These are phyloP conservation scores for Ceratina japonica DNA, from an alignment of 1,140 invertebrate species.

Conservation along the genomic window DNA sequence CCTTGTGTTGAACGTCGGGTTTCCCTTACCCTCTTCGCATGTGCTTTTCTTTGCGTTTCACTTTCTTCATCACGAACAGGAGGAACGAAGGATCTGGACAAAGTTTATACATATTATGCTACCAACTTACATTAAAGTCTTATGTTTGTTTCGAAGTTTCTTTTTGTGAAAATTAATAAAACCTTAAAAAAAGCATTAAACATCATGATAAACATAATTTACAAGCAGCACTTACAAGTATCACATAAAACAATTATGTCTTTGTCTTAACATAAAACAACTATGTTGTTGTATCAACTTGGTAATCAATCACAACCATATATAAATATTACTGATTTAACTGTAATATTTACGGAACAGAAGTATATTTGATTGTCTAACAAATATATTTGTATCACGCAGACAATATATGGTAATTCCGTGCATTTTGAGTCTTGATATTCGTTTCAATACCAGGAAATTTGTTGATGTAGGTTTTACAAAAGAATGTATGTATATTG, in stretches of 20 bases:
- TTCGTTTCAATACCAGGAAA: constrained; percentile 2
- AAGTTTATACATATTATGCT: constrained; percentile 15
- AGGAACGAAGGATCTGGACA: constrained; percentile 91
- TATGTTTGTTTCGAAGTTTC: constrained; percentile 16
- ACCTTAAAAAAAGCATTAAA: constrained; percentile 56
- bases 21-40: constrained; percentile 96
- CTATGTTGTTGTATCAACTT: constrained; percentile 31
- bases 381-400: neutral
- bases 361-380: neutral
- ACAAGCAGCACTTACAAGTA: constrained; percentile 50
- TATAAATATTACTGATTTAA: constrained; percentile 13
- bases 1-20: constrained; percentile 97
- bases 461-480: neutral
- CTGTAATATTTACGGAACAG: constrained; percentile 3
- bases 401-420: neutral
- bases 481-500: neutral
- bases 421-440: constrained; percentile 10
- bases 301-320: neutral
- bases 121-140: neutral
- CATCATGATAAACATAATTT: constrained; percentile 52
- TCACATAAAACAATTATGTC: constrained; percentile 47
- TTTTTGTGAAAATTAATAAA: constrained; percentile 38
- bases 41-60: constrained; percentile 97
- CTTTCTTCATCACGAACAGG: constrained; percentile 97
- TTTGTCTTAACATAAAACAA: constrained; percentile 37